phyloP scores from a whole-genome alignment of 2,888 invertebrate genomes.

The Liodrosophila aerea region DNA sequence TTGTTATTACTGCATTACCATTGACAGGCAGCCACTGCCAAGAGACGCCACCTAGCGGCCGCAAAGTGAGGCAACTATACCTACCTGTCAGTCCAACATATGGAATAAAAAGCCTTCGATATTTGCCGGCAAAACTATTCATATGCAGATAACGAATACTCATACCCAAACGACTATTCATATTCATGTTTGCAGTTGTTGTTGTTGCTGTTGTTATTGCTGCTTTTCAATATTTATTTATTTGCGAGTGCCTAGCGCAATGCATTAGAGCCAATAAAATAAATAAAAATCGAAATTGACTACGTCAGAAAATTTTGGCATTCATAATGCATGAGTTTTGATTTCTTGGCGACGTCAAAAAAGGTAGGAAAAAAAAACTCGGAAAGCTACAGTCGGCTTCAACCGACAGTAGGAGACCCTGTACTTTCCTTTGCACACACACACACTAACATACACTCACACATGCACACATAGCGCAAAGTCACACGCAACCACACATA shows the following conservation, averaged over 20 bases:
- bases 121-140: constrained; percentile 43
- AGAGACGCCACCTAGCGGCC: constrained; percentile 70
- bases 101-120: constrained; percentile 41
- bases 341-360: constrained; percentile 66
- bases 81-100: constrained; percentile 73
- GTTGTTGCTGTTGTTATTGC: constrained; percentile 31
- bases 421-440: constrained; percentile 3
- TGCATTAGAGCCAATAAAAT: constrained; percentile 77
- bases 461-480: not conserved
- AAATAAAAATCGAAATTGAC: constrained; percentile 77
- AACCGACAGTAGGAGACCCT: too few species aligned
- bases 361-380: not conserved
- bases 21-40: constrained; percentile 56
- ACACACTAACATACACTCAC: constrained; percentile 15
- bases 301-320: constrained; percentile 78
- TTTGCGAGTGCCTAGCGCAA: constrained; percentile 67
- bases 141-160: constrained; percentile 49
- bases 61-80: constrained; percentile 52
- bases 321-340: constrained; percentile 80
- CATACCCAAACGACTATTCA: not conserved
- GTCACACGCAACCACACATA: not conserved
- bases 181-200: constrained; percentile 35
- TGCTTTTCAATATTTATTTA: constrained; percentile 68
- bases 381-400: too few species aligned
- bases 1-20: constrained; percentile 57